phyloP scores from a whole-genome alignment of 2,113 vertebrate genomes.

The Rhynchomys soricoides region DNA sequence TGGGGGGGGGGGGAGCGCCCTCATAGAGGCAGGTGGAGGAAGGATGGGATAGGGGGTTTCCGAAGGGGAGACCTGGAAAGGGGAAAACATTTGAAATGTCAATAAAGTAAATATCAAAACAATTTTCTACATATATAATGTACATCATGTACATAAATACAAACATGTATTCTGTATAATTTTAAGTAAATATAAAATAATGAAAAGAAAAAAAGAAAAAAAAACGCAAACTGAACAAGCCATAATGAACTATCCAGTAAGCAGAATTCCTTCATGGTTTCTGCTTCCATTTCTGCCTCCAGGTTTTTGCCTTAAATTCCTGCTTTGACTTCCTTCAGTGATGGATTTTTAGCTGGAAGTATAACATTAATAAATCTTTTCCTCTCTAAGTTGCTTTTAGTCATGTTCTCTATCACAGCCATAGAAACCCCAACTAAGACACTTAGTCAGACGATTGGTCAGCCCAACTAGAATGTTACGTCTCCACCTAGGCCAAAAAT shows the following conservation, averaged over 20 bases:
- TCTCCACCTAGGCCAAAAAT: neutral
- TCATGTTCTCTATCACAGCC: neutral
- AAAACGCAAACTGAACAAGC: neutral
- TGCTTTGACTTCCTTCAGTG: neutral
- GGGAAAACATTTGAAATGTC: no score
- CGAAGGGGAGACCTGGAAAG: no score
- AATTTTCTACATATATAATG: no score
- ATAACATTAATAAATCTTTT: neutral
- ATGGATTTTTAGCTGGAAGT: neutral
- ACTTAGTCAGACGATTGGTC: neutral
- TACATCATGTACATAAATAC: no score
- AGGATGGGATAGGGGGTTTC: no score
- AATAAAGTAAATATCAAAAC: no score
- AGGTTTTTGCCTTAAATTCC: neutral
- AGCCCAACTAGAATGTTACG: neutral
- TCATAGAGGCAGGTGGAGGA: no score
- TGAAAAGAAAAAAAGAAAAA: no score
- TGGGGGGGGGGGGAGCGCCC: no score
- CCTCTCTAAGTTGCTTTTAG: neutral
- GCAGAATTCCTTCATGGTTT: neutral
- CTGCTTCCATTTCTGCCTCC: neutral
- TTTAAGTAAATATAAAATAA: no score
- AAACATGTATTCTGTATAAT: no score
- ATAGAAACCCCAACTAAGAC: neutral
- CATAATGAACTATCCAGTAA: neutral